phyloP scores from a whole-genome alignment of 1,140 invertebrate genomes.

The Pseudomyrmex sp. region DNA sequence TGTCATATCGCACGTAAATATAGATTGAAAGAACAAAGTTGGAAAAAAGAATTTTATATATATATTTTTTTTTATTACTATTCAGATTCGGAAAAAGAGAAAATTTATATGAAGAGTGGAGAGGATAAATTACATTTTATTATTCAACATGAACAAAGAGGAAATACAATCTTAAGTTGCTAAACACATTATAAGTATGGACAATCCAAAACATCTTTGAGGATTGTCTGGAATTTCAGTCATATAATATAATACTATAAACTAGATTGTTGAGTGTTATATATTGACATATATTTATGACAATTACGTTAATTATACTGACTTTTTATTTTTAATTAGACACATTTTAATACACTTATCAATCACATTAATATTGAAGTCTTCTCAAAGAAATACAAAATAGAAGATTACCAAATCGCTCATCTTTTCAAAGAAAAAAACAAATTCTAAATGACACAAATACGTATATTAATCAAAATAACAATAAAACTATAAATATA shows the following conservation, averaged over 20 bases:
- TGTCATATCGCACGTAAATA: too few relatives aligned
- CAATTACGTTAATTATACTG: slow-evolving; percentile 28
- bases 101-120: slow-evolving; percentile 36
- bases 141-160: slow-evolving; percentile 51
- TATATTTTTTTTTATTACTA: neutral
- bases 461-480: neutral
- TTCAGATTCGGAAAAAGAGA: slow-evolving; percentile 12
- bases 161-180: slow-evolving; percentile 52
- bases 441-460: neutral
- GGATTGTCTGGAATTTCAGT: slow-evolving; percentile 40
- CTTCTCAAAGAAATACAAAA: slow-evolving; percentile 13
- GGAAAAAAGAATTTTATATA: neutral
- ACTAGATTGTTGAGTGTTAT: slow-evolving; percentile 22
- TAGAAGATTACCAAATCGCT: neutral
- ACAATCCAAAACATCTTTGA: slow-evolving; percentile 24
- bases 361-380: slow-evolving; percentile 26
- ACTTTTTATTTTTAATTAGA: neutral
- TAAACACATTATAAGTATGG: slow-evolving; percentile 25
- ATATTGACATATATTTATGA: slow-evolving; percentile 41
- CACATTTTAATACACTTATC: slow-evolving; percentile 25
- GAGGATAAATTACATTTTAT: slow-evolving; percentile 57
- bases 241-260: slow-evolving; percentile 42
- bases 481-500: slow-evolving; percentile 16
- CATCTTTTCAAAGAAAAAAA: neutral
- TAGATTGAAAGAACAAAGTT: too few relatives aligned